Conservation (phyloP, 2,888 invertebrate species). For the Scaptomyza flava region DNA sequence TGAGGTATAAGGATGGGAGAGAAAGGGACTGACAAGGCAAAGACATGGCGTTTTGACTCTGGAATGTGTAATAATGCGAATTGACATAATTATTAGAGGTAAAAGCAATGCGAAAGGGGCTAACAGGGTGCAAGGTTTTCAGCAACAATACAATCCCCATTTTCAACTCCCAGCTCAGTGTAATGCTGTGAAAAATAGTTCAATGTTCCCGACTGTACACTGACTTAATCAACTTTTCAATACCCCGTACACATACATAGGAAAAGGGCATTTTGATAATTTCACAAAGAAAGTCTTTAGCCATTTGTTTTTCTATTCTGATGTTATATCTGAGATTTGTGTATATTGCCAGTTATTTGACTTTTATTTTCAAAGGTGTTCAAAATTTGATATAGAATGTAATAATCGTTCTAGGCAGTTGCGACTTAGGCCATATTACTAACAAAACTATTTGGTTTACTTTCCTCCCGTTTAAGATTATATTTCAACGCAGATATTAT, state of each 20-base stretch:
- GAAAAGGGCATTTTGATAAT: neutral
- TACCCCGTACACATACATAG: constrained; percentile 7
- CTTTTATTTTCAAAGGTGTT: too few relatives aligned
- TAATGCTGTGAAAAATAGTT: constrained; percentile 15
- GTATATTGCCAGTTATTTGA: too few relatives aligned
- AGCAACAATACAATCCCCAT: constrained; percentile 17
- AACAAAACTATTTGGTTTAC: too few relatives aligned
- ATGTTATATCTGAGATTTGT: too few relatives aligned
- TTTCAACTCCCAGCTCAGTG: constrained; percentile 11
- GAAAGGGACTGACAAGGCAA: neutral
- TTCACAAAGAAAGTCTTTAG: too few relatives aligned
- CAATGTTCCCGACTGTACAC: neutral
- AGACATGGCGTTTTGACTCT: constrained; percentile 20
- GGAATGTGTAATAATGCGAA: constrained; percentile 53
- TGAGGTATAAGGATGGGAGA: neutral
- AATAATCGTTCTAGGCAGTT: neutral
- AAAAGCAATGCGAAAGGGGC: constrained; percentile 9
- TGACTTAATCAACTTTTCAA: constrained; percentile 23
- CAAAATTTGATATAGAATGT: too few relatives aligned
- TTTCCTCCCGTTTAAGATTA: too few relatives aligned
- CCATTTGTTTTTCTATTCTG: too few relatives aligned
- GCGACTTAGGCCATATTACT: too few relatives aligned
- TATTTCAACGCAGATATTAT: too few relatives aligned
- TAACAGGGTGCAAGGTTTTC: neutral
- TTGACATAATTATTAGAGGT: constrained; percentile 74